Evolutionary conservation across 1,140 invertebrate genomes (phyloP).

Genomic region (Pseudomyrmex pallidus): DNA sequence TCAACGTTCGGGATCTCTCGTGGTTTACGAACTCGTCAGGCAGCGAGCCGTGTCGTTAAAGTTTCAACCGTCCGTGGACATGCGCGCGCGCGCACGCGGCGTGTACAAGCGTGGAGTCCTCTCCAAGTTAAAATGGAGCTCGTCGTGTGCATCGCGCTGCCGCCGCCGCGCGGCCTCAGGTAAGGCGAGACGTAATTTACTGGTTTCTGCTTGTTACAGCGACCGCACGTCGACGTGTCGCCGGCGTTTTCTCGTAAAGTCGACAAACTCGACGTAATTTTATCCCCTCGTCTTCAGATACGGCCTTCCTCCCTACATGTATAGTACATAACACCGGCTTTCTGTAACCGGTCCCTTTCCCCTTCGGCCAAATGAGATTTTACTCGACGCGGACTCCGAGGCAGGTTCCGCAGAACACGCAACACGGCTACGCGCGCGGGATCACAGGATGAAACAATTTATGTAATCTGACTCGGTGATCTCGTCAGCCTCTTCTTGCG

Average conservation of each 20-base stretch:
- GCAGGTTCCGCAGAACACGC: slow-evolving; percentile 39
- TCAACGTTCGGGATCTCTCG: slow-evolving; percentile 16
- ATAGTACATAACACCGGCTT: slow-evolving; percentile 18
- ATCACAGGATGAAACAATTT: slow-evolving; percentile 60
- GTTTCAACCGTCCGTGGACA: slow-evolving; percentile 30
- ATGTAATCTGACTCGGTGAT: slow-evolving; percentile 40
- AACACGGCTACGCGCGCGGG: slow-evolving; percentile 28
- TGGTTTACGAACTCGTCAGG: not conserved
- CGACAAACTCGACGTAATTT: slow-evolving; percentile 78
- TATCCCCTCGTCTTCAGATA: slow-evolving; percentile 71
- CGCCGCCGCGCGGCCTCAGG: slow-evolving; percentile 41
- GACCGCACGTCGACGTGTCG: slow-evolving; percentile 65
- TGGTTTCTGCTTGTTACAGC: slow-evolving; percentile 71
- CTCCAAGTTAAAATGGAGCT: slow-evolving; percentile 60
- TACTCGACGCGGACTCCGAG: slow-evolving; percentile 54
- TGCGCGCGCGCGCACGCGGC: no score
- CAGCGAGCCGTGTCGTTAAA: slow-evolving; percentile 43
- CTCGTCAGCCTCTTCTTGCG: slow-evolving; percentile 11
- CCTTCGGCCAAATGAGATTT: slow-evolving; percentile 78
- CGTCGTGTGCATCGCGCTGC: slow-evolving; percentile 28
- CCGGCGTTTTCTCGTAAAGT: slow-evolving; percentile 73
- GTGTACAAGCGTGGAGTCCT: slow-evolving; percentile 10
- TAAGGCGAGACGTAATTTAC: slow-evolving; percentile 76
- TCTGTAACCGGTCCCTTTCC: not conserved
- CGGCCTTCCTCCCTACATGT: slow-evolving; percentile 38